Evolutionary conservation across 1,140 invertebrate genomes (phyloP).

Genomic region (Onthophagus taurus): DNA sequence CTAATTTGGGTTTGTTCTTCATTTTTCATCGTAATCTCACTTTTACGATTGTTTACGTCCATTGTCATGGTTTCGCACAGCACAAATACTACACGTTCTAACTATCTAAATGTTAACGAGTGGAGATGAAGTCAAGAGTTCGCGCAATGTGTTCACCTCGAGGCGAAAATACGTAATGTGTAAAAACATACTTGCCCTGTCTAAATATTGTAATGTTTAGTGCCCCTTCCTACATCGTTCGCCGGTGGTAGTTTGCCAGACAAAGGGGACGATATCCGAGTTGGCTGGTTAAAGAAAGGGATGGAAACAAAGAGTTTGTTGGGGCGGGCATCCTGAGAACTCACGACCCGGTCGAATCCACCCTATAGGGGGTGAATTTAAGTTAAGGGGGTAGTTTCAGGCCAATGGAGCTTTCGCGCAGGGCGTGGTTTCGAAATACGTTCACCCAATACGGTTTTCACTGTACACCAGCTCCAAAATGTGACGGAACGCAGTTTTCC

Average conservation of each 20-base stretch:
- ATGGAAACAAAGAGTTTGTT: constrained; percentile 10
- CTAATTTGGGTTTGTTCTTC: constrained; percentile 26
- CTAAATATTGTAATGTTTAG: constrained; percentile 37
- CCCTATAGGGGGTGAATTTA: constrained; percentile 38
- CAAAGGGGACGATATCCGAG: constrained; percentile 1
- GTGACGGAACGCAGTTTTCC: too few species aligned
- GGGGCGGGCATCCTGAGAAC: constrained; percentile 16
- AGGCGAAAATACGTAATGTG: constrained; percentile 32
- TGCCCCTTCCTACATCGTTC: constrained; percentile 16
- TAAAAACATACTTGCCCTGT: constrained; percentile 33
- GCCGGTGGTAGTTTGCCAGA: constrained; percentile 6
- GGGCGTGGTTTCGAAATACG: constrained; percentile 37
- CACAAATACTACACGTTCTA: constrained; percentile 10
- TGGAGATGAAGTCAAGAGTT: not conserved
- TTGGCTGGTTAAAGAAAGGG: not conserved
- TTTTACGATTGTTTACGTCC: constrained; percentile 29
- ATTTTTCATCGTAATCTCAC: constrained; percentile 17
- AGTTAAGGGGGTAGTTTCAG: constrained; percentile 34
- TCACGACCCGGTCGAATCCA: constrained; percentile 28
- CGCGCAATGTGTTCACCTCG: constrained; percentile 19
- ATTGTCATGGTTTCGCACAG: constrained; percentile 23
- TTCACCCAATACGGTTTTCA: constrained; percentile 40
- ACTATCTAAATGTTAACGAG: not conserved
- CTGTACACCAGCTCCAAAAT: constrained; percentile 30
- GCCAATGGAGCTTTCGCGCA: constrained; percentile 33